Evolutionary conservation across 2,113 vertebrate species (phyloP).

Genomic region (Sander vitreus): DNA sequence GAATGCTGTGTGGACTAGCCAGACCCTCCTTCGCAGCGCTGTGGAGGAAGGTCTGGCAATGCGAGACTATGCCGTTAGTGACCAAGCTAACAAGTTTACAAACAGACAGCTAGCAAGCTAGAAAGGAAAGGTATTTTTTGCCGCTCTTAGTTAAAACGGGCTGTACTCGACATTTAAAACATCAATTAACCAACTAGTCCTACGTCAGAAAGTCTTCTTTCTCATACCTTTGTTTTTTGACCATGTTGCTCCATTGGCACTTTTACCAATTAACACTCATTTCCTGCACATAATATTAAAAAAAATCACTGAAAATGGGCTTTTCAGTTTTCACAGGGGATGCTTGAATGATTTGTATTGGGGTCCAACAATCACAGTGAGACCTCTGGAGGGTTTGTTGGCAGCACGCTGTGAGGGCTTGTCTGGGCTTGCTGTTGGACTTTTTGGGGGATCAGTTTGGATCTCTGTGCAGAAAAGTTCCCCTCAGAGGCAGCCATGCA

Average conservation of each 20-base stretch:
- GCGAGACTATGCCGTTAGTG: too few species aligned
- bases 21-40: too few species aligned
- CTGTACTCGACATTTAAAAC: too few species aligned
- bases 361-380: conserved; percentile 46
- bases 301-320: conserved; percentile 13
- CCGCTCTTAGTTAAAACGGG: too few species aligned
- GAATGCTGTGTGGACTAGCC: too few species aligned
- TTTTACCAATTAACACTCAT: conserved; percentile 66
- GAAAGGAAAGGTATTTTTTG: too few species aligned
- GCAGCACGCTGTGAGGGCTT: conserved; percentile 37
- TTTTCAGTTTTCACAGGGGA: conserved; percentile 36
- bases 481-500: conserved; percentile 39
- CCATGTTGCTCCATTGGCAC: conserved; percentile 9
- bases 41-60: too few species aligned
- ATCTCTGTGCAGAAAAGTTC: conserved; percentile 43
- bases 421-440: conserved; percentile 58
- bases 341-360: conserved; percentile 26
- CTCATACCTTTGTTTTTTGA: conserved; percentile 24
- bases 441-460: conserved; percentile 57
- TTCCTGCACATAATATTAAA: conserved; percentile 32
- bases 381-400: conserved; percentile 54
- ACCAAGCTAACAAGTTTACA: too few species aligned
- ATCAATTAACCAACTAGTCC: not conserved
- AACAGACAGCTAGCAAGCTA: too few species aligned
- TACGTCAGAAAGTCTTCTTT: not conserved